phyloP scores from a whole-genome alignment of 2,113 vertebrate species.

The Merops nubicus region DNA sequence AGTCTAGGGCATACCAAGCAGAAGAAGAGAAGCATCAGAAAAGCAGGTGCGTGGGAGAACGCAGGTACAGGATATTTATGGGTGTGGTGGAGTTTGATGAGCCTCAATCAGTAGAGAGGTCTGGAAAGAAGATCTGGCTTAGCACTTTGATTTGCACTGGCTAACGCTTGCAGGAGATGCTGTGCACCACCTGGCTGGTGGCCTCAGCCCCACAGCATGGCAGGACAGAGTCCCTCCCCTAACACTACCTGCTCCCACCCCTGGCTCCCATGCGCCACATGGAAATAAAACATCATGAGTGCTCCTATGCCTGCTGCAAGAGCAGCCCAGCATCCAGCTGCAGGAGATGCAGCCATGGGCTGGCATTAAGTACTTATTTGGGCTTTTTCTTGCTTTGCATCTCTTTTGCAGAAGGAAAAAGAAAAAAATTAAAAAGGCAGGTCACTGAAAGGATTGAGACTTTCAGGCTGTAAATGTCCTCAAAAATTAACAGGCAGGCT shows the following conservation, averaged over 20 bases:
- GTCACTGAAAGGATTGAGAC: neutral
- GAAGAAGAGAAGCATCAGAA: neutral
- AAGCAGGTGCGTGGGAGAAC: neutral
- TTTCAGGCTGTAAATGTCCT: neutral
- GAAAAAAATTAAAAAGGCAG: neutral
- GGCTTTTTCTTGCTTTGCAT: neutral
- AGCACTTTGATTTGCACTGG: fast-evolving
- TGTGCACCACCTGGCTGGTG: neutral
- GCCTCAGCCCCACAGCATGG: fast-evolving
- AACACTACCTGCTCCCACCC: fast-evolving
- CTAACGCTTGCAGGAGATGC: neutral
- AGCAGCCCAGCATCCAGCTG: neutral
- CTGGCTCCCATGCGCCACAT: fast-evolving
- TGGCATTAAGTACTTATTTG: neutral
- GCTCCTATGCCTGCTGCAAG: fast-evolving
- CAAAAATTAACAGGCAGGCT: neutral
- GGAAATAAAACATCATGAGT: fast-evolving
- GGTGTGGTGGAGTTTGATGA: fast-evolving
- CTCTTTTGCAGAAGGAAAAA: neutral
- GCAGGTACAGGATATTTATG: neutral
- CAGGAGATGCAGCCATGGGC: neutral
- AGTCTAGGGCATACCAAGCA: neutral
- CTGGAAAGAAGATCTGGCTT: neutral
- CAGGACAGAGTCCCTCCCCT: neutral
- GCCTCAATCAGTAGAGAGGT: neutral